These are phyloP conservation scores for Diplazon laetatorius DNA, from an alignment of 2,888 invertebrate genomes.

Conservation along the genomic window DNA sequence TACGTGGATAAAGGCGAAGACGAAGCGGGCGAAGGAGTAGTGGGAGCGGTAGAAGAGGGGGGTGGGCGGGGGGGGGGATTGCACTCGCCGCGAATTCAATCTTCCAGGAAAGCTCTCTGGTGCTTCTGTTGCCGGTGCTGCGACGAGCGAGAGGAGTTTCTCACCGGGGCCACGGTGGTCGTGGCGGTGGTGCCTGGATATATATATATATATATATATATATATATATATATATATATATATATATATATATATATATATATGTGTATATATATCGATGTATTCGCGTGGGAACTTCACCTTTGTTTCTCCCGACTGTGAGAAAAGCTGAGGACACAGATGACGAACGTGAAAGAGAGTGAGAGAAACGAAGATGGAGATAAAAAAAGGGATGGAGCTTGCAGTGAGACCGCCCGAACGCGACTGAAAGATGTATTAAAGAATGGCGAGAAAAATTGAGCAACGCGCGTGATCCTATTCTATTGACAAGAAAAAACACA, in stretches of 20 bases:
- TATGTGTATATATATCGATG: constrained; percentile 38
- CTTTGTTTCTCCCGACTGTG: constrained; percentile 35
- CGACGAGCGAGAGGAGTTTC: constrained; percentile 19
- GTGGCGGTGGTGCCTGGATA: neutral
- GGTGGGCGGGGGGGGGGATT: constrained; percentile 55
- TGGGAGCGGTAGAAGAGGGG: no score
- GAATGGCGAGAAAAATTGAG: constrained; percentile 46
- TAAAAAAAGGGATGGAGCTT: constrained; percentile 3
- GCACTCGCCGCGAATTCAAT: constrained; percentile 63
- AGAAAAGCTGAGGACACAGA: constrained; percentile 14
- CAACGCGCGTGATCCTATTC: constrained; percentile 31
- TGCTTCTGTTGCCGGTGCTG: constrained; percentile 31
- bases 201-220: no score
- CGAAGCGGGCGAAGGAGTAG: constrained; percentile 22
- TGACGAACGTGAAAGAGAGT: constrained; percentile 13
- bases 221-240: no score
- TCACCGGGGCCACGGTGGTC: neutral
- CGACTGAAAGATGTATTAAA: constrained; percentile 43
- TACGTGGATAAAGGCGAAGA: constrained; percentile 41
- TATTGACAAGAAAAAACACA: neutral
- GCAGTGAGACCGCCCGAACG: constrained; percentile 21
- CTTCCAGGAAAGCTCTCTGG: constrained; percentile 56
- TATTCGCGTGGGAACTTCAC: constrained; percentile 59
- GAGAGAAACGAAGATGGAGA: constrained; percentile 2
- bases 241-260: no score